Base-by-base conservation (phyloP, 2,888 invertebrate genomes). In the Agrochola lota region DNA sequence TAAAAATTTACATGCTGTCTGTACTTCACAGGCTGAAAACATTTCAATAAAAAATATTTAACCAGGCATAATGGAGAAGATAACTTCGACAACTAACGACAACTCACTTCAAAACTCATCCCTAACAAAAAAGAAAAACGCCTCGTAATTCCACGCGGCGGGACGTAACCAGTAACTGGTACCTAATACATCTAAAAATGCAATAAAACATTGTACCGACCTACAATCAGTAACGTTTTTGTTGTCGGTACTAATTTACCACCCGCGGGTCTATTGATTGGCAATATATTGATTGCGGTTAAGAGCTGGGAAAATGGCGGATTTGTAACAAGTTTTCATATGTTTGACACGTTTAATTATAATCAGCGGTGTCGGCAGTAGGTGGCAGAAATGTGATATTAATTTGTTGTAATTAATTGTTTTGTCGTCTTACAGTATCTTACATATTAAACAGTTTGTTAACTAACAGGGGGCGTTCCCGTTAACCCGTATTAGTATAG, bases 181-280 rank as follows among this genome's bases (percentile, higher is more conserved):
- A 71, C 71, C 66, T 46, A 57, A 67, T 72, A 78, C 77, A 83
- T 78, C 64, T 71, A 68, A 81, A 76, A 78, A 78, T 80, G 77
- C 80, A 84, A 81, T 78, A 81, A 74, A 84, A 70, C 64, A 75
- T 40, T 9, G 35, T 30, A 55, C n/a, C 6, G 26, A 26, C 6
- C 69, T 69, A 23, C 80, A 80, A 80, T 88, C 83, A 59, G 68
- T 57, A 70, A 64, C 40, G 84, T 90, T 92, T 91, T 90, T 91
- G 85, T 85, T 77, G 87, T 83, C 86, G 63, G 81, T 87, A 88
- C 88, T 90, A 89, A 92, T 92, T 91, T 90, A 90, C 92, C 90
- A 81, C 91, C 90, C 80, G 89, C 80, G n/a, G 92, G n/a, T 52
- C 12, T 60, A 83, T 75, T 84, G 90, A 90, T 85, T 87, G 79